phyloP scores from a whole-genome alignment of 2,888 invertebrate species.

The Hyles lineata region DNA sequence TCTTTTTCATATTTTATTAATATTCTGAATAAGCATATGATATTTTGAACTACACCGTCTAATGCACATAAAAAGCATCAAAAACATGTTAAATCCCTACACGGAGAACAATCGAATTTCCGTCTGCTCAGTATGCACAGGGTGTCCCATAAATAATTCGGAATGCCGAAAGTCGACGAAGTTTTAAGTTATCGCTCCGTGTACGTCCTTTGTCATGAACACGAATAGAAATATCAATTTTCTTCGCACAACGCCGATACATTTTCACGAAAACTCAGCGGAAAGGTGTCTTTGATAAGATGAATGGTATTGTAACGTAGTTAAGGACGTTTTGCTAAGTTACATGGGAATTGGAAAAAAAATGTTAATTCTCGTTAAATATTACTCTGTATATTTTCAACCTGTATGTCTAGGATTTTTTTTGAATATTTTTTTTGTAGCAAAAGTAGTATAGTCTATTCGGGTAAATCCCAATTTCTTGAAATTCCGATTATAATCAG shows the following conservation, averaged over 20 bases:
- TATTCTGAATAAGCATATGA: too few relatives aligned
- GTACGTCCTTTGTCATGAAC: slow-evolving; percentile 3
- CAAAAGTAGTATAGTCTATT: too few relatives aligned
- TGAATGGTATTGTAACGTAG: slow-evolving; percentile 17
- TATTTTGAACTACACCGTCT: neutral
- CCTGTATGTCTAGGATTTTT: neutral
- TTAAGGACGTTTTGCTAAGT: neutral
- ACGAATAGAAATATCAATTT: slow-evolving; percentile 23
- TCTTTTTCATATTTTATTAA: too few relatives aligned
- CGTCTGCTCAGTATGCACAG: neutral
- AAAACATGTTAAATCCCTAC: neutral
- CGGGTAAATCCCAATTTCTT: too few relatives aligned
- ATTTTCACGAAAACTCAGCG: slow-evolving; percentile 19
- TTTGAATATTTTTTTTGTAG: neutral
- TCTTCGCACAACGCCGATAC: slow-evolving; percentile 3
- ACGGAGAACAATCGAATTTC: neutral
- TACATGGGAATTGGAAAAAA: neutral
- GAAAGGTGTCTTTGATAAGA: slow-evolving; percentile 8
- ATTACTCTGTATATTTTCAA: neutral
- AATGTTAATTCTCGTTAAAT: neutral
- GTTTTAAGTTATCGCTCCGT: slow-evolving; percentile 15
- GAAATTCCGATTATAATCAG: too few relatives aligned
- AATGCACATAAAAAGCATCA: neutral
- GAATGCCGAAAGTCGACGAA: neutral
- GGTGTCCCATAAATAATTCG: slow-evolving; percentile 13